Conservation (phyloP, 2,888 invertebrate species). For the Chrysomela aeneicollis region DNA sequence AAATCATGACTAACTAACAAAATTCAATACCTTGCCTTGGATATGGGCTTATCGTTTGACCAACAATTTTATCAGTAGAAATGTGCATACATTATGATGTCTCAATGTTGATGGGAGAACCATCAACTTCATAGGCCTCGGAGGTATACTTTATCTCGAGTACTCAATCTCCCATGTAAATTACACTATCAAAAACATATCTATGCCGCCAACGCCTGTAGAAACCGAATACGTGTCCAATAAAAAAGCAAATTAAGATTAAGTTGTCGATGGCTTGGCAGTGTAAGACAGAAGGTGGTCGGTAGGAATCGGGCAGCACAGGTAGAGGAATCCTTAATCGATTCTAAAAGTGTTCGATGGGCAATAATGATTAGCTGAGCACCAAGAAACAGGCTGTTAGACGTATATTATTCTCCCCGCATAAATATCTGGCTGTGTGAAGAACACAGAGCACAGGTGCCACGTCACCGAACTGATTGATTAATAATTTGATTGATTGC, state of each 20-base stretch:
- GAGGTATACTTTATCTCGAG: neutral
- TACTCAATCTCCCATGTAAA: slow-evolving; percentile 5
- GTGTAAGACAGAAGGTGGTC: slow-evolving; percentile 52
- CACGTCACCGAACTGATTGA: slow-evolving; percentile 50
- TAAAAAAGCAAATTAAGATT: slow-evolving; percentile 44
- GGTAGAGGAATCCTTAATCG: slow-evolving; percentile 53
- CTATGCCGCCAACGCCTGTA: slow-evolving; percentile 11
- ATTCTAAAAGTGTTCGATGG: slow-evolving; percentile 55
- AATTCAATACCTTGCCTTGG: too few species aligned
- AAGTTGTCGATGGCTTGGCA: slow-evolving; percentile 44
- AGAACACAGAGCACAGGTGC: slow-evolving; percentile 37
- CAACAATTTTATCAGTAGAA: too few species aligned
- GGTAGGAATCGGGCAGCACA: slow-evolving; percentile 37
- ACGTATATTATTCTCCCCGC: slow-evolving; percentile 38
- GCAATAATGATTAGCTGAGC: slow-evolving; percentile 51
- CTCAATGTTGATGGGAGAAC: too few species aligned
- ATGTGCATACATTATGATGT: too few species aligned
- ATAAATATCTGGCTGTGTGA: slow-evolving; percentile 27
- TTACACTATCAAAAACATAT: slow-evolving; percentile 8
- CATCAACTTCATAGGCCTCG: neutral
- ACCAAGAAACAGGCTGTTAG: slow-evolving; percentile 49
- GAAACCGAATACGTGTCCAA: slow-evolving; percentile 26
- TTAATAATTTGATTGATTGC: slow-evolving; percentile 51
- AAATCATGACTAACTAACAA: too few species aligned
- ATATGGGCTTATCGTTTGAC: too few species aligned